These are phyloP conservation scores for Pelmatolapia mariae DNA, from an alignment of 2,113 vertebrate species.

Conservation along the genomic window DNA sequence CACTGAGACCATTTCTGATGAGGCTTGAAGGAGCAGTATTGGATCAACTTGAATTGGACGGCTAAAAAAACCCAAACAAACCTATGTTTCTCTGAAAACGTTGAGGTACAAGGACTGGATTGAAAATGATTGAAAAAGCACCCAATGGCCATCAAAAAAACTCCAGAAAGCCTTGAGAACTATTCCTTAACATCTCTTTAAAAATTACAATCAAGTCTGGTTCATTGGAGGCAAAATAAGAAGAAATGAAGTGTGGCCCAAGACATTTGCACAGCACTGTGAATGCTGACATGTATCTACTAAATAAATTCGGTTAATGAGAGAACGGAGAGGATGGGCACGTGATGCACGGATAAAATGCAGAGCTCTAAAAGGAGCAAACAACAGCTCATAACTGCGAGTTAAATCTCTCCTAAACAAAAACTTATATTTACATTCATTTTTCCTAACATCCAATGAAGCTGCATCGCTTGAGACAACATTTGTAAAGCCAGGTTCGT, in stretches of 20 bases:
- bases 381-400: background rate
- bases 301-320: background rate
- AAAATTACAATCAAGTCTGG: background rate
- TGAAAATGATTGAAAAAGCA: background rate
- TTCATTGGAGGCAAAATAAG: background rate
- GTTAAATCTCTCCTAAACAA: background rate
- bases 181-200: background rate
- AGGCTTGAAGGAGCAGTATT: background rate
- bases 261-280: background rate
- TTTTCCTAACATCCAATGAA: background rate
- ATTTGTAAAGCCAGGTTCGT: background rate
- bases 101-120: background rate
- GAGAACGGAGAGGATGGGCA: background rate
- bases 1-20: background rate
- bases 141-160: background rate
- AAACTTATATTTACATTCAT: background rate
- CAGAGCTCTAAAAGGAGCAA: background rate
- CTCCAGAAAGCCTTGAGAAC: background rate
- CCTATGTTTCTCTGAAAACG: background rate
- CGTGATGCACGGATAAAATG: background rate
- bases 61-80: accelerated
- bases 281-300: background rate
- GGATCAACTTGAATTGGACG: background rate
- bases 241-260: background rate
- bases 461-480: background rate